These are phyloP conservation scores for Bombus confusus DNA, from an alignment of 1,140 invertebrate species.

Conservation along the genomic window DNA sequence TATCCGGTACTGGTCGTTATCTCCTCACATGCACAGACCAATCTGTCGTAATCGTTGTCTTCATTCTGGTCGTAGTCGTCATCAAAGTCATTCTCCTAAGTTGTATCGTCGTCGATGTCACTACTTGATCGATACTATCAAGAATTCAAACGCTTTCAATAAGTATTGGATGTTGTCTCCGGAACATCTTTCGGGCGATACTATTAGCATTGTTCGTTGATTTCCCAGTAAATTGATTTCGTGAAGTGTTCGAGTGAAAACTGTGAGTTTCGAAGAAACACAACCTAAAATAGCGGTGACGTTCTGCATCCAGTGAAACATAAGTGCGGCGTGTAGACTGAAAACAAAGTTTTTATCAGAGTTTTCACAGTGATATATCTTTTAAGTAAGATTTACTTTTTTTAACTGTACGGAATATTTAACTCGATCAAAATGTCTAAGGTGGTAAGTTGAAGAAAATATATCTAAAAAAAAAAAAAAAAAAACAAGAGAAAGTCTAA, in stretches of 20 bases:
- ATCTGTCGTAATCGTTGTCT: constrained; percentile 56
- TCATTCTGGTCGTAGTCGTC: constrained; percentile 43
- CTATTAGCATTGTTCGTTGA: background rate
- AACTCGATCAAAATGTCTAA: background rate
- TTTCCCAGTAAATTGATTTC: background rate
- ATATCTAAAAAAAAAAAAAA: background rate
- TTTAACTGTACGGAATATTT: background rate
- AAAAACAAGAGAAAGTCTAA: too few relatives aligned
- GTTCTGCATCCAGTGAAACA: background rate
- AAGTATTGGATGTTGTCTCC: background rate
- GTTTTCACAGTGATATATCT: background rate
- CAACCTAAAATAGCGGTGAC: constrained; percentile 59
- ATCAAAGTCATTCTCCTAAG: constrained; percentile 42
- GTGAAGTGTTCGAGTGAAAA: constrained; percentile 10
- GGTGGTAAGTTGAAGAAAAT: constrained; percentile 32
- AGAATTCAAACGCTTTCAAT: constrained; percentile 36
- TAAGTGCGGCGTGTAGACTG: background rate
- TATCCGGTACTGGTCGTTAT: constrained; percentile 58
- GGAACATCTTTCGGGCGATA: background rate
- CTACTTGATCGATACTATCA: constrained; percentile 35
- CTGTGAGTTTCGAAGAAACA: constrained; percentile 3
- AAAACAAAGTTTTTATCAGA: background rate
- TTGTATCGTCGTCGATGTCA: constrained; percentile 30
- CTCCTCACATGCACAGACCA: constrained; percentile 55
- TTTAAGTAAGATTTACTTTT: background rate